These are phyloP conservation scores for Laticauda colubrina DNA, from an alignment of 2,113 vertebrate species.

Conservation along the genomic window DNA sequence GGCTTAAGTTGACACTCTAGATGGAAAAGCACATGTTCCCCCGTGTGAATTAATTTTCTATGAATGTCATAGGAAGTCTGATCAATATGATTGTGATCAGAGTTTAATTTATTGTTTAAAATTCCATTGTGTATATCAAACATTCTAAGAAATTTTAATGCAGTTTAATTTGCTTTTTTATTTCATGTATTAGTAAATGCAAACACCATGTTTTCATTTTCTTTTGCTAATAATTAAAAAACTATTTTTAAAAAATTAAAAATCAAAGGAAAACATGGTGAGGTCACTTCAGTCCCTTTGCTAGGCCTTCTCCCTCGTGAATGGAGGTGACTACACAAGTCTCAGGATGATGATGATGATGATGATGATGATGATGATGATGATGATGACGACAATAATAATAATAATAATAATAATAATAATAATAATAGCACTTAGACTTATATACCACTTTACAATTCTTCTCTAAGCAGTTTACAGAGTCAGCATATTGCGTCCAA, in stretches of 20 bases:
- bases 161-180: neutral
- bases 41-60: neutral
- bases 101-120: neutral
- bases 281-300: neutral
- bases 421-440: no score
- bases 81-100: neutral
- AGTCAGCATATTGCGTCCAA: no score
- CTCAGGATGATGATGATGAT: no score
- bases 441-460: no score
- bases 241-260: neutral
- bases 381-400: no score
- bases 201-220: neutral
- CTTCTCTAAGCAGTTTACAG: no score
- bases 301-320: neutral
- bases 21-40: neutral
- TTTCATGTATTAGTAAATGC: neutral
- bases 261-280: neutral
- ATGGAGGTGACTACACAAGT: neutral
- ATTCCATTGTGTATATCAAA: neutral
- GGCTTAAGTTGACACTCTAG: neutral
- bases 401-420: no score
- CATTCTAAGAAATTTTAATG: neutral
- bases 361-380: no score
- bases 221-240: neutral
- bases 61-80: neutral